Evolutionary conservation across 1,140 invertebrate species (phyloP).

Genomic region (Heliconius hewitsoni): DNA sequence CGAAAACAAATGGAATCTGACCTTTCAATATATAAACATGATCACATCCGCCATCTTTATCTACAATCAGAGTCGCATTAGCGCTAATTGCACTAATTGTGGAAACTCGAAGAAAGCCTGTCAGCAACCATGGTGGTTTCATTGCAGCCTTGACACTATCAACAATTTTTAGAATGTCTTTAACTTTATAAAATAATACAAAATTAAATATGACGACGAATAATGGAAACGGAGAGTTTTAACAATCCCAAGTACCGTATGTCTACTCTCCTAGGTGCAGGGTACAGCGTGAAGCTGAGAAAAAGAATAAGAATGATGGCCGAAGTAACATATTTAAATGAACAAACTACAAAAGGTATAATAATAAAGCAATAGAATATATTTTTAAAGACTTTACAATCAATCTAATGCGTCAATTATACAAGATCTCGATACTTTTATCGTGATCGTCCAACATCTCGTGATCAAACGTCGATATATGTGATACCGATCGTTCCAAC

Average conservation of each 20-base stretch:
- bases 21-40: constrained; percentile 19
- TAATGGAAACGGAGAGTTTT: too few relatives aligned
- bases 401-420: constrained; percentile 20
- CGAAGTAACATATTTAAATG: neutral
- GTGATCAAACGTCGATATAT: constrained; percentile 15
- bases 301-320: too few relatives aligned
- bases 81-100: constrained; percentile 56
- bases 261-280: too few relatives aligned
- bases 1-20: constrained; percentile 16
- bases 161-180: too few relatives aligned
- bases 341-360: neutral
- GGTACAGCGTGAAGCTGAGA: too few relatives aligned
- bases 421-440: constrained; percentile 19
- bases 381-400: neutral
- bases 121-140: constrained; percentile 7
- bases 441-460: constrained; percentile 9
- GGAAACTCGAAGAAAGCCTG: constrained; percentile 55
- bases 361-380: neutral
- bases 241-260: too few relatives aligned
- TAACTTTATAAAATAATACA: too few relatives aligned
- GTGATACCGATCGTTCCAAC: constrained; percentile 9
- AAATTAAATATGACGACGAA: too few relatives aligned
- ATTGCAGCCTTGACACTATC: neutral
- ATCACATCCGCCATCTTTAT: constrained; percentile 32
- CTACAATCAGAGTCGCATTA: constrained; percentile 34